Evolutionary conservation across 2,113 vertebrate genomes (phyloP).

Genomic region (Trematomus loennbergii): DNA sequence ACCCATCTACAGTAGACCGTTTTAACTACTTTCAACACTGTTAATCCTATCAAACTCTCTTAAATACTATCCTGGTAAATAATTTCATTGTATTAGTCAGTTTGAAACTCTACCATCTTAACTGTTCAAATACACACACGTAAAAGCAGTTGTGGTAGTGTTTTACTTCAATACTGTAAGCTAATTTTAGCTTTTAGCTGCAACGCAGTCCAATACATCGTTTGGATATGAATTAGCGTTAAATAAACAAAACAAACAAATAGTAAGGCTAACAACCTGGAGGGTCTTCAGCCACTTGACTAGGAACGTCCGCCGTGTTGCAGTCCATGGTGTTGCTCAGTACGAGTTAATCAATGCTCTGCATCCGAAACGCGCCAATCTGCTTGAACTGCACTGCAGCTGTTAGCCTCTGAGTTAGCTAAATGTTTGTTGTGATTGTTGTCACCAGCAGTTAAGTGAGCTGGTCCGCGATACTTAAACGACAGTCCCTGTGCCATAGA

Average conservation of each 20-base stretch:
- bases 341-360: background rate
- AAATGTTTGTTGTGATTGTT: background rate
- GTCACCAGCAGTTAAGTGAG: background rate
- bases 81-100: background rate
- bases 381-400: too few relatives aligned
- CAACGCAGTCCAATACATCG: background rate
- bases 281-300: background rate
- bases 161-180: background rate
- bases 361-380: conserved; percentile 32
- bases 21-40: too few relatives aligned
- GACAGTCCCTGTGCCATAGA: fast-evolving
- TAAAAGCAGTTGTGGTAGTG: background rate
- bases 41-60: too few relatives aligned
- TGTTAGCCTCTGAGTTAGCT: background rate
- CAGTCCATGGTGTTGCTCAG: conserved; percentile 45
- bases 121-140: too few relatives aligned
- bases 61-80: too few relatives aligned
- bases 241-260: background rate
- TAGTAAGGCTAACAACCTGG: conserved; percentile 35
- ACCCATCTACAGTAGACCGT: too few relatives aligned
- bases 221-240: background rate
- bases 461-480: too few relatives aligned
- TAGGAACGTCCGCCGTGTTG: conserved; percentile 14
- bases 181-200: conserved; percentile 29
- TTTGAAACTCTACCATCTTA: background rate